Evolutionary conservation across 2,797 vertebrate genomes (phyloP).

Genomic region (Clarias laeviceps): DNA sequence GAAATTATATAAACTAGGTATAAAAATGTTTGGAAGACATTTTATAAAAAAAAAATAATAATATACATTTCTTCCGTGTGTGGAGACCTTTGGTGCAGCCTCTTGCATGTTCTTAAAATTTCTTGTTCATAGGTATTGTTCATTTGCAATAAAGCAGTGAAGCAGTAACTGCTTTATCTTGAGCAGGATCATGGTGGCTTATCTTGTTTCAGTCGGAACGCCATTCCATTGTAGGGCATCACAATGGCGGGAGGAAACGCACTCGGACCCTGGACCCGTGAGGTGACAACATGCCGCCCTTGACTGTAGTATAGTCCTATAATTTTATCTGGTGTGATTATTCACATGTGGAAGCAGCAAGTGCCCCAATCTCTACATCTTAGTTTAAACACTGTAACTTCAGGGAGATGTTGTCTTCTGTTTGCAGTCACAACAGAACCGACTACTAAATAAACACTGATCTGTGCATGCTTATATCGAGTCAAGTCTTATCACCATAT

Average conservation of each 20-base stretch:
- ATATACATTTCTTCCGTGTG: no score
- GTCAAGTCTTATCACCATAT: not conserved
- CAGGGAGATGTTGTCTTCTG: constrained; percentile 23
- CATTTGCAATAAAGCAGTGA: not conserved
- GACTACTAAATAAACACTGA: constrained; percentile 39
- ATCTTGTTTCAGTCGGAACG: no score
- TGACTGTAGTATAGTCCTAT: not conserved
- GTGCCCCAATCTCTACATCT: constrained; percentile 18
- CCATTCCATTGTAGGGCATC: not conserved
- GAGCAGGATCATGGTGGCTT: not conserved
- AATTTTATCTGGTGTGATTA: constrained; percentile 3
- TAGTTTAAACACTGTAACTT: constrained; percentile 17
- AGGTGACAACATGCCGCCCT: not conserved
- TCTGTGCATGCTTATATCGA: constrained; percentile 34
- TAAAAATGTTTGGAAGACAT: no score
- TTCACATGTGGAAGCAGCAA: constrained; percentile 21
- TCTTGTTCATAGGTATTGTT: not conserved
- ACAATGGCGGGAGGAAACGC: no score
- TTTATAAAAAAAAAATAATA: not conserved
- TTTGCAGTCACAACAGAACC: constrained; percentile 18
- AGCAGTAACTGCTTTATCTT: not conserved
- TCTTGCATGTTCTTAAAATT: not conserved
- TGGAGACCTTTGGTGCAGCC: no score
- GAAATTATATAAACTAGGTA: no score
- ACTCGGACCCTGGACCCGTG: not conserved